A percentile compares a stretch with the other conserved stretches of the same genome.
phyloP scores from a whole-genome alignment of 1,140 invertebrate species.

The Elymnias hypermnestra region DNA sequence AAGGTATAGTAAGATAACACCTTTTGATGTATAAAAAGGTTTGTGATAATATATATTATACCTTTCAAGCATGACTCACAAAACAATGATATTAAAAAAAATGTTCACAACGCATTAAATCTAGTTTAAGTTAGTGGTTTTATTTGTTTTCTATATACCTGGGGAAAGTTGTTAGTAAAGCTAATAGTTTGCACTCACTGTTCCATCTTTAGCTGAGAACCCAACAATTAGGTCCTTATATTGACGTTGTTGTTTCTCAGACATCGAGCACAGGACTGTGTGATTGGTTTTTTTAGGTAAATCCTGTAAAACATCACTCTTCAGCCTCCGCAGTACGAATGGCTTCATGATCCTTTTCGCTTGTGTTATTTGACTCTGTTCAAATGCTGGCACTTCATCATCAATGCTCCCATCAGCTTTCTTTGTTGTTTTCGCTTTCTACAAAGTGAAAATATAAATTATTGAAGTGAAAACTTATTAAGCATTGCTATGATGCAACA shows the following conservation, averaged over 20 bases:
- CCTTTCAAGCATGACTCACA: no score
- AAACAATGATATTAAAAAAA: no score
- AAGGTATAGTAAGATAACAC: no score
- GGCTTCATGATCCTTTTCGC: conserved; percentile 97
- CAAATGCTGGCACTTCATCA: conserved; percentile 85
- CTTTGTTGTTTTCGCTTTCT: conserved; percentile 62
- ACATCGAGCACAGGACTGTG: conserved; percentile 79
- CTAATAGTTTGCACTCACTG: conserved; percentile 60
- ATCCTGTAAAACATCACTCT: conserved; percentile 89
- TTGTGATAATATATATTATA: no score
- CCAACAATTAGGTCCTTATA: conserved; percentile 86
- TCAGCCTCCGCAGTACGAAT: conserved; percentile 94
- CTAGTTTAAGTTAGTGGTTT: no score
- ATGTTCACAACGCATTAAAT: no score
- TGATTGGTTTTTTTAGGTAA: conserved; percentile 87
- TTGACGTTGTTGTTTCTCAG: conserved; percentile 81
- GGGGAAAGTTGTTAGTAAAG: no score
- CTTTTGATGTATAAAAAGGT: no score
- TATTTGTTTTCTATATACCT: no score
- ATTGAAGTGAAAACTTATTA: no score
- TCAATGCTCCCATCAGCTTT: conserved; percentile 47
- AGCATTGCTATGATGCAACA: no score
- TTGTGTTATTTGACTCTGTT: conserved; percentile 91
- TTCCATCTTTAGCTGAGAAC: conserved; percentile 82
- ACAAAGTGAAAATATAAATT: conserved; percentile 10